These are phyloP conservation scores for Oconnorella tubifera DNA, from an alignment of 2,888 invertebrate genomes.

Conservation along the genomic window DNA sequence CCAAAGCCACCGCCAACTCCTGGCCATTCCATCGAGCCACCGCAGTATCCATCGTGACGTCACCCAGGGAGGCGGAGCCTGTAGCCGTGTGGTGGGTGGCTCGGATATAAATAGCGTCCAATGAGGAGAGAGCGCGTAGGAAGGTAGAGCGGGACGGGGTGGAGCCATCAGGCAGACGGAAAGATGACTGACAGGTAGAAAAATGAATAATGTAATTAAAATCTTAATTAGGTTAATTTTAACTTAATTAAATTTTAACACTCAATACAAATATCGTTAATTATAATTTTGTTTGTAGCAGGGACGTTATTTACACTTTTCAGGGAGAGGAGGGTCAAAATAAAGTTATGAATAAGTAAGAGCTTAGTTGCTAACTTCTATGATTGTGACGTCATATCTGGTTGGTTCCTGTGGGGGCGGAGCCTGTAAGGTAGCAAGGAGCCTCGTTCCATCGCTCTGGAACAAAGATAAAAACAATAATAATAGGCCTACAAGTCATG, in stretches of 20 bases:
- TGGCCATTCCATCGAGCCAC: constrained; percentile 42
- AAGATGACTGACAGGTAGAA: not conserved
- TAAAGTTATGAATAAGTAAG: no score
- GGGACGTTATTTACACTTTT: no score
- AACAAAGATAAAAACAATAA: constrained; percentile 15
- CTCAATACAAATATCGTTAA: no score
- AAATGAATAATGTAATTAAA: not conserved
- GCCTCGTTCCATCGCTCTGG: constrained; percentile 67
- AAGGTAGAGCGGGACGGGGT: constrained; percentile 46
- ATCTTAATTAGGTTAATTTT: no score
- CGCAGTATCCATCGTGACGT: constrained; percentile 46
- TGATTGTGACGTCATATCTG: constrained; percentile 48
- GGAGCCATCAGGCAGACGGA: constrained; percentile 44
- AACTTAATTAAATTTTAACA: no score
- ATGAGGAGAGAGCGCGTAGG: constrained; percentile 41
- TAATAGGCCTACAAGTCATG: no score
- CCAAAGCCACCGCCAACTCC: constrained; percentile 47
- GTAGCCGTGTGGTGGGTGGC: constrained; percentile 70
- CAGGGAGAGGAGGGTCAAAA: no score
- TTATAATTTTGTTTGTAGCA: no score
- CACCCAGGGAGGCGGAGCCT: constrained; percentile 60
- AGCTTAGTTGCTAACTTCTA: no score
- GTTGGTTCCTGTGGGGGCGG: constrained; percentile 58
- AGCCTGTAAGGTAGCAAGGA: constrained; percentile 66
- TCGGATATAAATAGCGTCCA: constrained; percentile 59